Evolutionary conservation across 2,888 invertebrate genomes (phyloP).

Genomic region (Synanthedon tipuliformis): DNA sequence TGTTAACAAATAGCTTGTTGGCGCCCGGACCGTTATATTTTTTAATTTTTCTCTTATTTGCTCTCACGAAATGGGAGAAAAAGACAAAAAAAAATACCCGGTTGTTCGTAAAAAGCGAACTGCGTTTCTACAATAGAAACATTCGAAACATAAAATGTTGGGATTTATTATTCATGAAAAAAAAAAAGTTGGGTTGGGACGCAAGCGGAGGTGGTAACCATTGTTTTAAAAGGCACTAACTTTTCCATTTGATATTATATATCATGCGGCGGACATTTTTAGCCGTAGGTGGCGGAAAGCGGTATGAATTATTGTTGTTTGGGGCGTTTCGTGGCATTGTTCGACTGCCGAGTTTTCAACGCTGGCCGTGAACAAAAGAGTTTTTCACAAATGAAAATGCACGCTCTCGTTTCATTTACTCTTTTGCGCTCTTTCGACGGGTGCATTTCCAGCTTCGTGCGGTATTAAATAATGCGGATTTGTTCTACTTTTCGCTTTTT

Average conservation of each 20-base stretch:
- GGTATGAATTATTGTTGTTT: conserved; percentile 70
- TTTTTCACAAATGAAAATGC: conserved; percentile 67
- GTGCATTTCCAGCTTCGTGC: conserved; percentile 60
- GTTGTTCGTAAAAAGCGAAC: background rate
- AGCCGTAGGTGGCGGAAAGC: conserved; percentile 69
- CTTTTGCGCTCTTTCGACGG: conserved; percentile 63
- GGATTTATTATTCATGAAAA: conserved; percentile 44
- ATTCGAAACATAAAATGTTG: conserved; percentile 10
- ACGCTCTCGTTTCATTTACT: conserved; percentile 68
- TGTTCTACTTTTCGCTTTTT: conserved; percentile 50
- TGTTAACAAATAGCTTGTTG: conserved; percentile 26
- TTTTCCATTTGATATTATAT: conserved; percentile 66
- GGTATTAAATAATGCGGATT: conserved; percentile 61
- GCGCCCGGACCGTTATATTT: background rate
- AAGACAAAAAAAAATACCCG: background rate
- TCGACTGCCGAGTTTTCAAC: conserved; percentile 53
- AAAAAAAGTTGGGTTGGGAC: conserved; percentile 12
- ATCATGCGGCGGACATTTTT: conserved; percentile 67
- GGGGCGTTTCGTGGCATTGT: conserved; percentile 62
- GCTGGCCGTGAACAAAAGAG: conserved; percentile 57
- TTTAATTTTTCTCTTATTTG: background rate
- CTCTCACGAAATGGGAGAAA: background rate
- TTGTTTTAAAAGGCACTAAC: conserved; percentile 67
- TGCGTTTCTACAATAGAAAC: conserved; percentile 2
- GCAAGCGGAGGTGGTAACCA: conserved; percentile 35